Conservation (phyloP, 1,140 invertebrate species). For the Lepidurus packardi region DNA sequence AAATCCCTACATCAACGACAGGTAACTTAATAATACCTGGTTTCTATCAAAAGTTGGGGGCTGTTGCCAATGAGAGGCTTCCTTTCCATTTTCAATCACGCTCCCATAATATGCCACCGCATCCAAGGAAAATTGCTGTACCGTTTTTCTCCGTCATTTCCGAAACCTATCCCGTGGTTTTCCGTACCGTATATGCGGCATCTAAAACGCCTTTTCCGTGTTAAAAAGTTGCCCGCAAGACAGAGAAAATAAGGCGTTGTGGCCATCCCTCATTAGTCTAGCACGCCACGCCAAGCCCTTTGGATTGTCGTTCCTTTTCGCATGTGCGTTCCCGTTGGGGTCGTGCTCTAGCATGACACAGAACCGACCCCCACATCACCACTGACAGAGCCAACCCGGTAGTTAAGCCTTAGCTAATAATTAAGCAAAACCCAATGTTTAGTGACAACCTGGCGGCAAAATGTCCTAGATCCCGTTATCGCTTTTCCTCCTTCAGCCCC, state of each 20-base stretch:
- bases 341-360: conserved; percentile 3
- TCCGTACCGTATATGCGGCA: not conserved
- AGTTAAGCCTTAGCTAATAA: conserved; percentile 19
- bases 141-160: not conserved
- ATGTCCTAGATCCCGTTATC: too few species aligned
- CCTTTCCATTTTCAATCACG: conserved; percentile 15
- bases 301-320: not conserved
- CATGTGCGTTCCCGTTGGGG: not conserved
- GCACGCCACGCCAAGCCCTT: not conserved
- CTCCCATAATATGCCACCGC: not conserved
- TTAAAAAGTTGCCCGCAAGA: not conserved
- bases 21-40: not conserved
- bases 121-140: not conserved
- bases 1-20: not conserved
- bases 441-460: not conserved
- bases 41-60: too few species aligned
- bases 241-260: not conserved
- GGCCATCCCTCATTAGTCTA: not conserved
- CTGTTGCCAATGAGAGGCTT: not conserved
- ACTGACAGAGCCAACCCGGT: not conserved
- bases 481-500: too few species aligned
- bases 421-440: not conserved
- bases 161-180: not conserved
- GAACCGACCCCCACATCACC: not conserved
- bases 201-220: not conserved